These are phyloP conservation scores for Phyllotis vaccarum DNA, from an alignment of 2,797 vertebrate genomes.

Conservation along the genomic window DNA sequence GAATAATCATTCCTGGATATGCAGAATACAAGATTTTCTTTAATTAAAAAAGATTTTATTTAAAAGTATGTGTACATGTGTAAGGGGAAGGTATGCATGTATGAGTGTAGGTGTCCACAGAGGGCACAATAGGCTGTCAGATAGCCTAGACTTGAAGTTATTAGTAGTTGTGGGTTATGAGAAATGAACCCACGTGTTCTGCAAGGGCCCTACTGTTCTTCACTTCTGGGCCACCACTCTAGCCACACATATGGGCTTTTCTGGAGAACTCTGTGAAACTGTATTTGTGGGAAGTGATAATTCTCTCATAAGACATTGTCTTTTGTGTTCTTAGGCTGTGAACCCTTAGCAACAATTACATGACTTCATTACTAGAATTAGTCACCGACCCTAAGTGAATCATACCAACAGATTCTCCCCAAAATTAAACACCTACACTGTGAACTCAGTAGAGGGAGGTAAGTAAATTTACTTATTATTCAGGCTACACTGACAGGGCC, in stretches of 20 bases:
- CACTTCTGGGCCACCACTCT: too few relatives aligned
- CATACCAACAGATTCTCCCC: conserved; percentile 31
- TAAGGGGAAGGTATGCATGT: background rate
- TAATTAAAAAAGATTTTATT: background rate
- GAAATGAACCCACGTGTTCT: background rate
- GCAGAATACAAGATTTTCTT: background rate
- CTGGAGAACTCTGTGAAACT: background rate
- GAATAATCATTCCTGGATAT: background rate
- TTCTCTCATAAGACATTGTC: background rate
- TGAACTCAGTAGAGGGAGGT: background rate
- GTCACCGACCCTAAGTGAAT: conserved; percentile 35
- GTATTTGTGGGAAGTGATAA: background rate
- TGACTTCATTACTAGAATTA: conserved; percentile 37
- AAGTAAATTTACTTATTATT: background rate
- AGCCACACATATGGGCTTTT: background rate
- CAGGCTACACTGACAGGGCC: background rate
- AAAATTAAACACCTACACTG: background rate
- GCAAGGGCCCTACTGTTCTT: background rate
- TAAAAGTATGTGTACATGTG: background rate
- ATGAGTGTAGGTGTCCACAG: background rate
- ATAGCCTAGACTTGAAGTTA: background rate
- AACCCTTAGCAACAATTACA: background rate
- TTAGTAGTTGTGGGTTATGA: background rate
- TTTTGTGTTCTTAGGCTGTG: background rate
- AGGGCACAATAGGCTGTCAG: background rate